A percentile compares a stretch with the other conserved stretches of the same genome.
These are phyloP conservation scores for Odontocolon sp. DNA, from an alignment of 2,888 invertebrate species.

Conservation along the genomic window DNA sequence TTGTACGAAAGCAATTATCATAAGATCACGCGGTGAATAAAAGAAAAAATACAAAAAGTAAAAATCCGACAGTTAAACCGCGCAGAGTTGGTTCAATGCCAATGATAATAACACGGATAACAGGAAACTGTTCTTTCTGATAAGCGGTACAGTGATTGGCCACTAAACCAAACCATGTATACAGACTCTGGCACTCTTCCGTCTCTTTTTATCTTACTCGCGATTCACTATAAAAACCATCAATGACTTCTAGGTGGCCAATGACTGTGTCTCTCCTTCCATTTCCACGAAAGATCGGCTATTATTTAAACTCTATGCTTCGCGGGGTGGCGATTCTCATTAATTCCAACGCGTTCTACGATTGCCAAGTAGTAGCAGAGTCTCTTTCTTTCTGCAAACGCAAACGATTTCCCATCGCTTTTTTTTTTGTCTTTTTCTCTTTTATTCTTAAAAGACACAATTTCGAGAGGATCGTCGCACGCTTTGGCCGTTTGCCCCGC, in stretches of 20 bases:
- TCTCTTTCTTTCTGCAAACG: conserved; percentile 8
- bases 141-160: no score
- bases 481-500: conserved; percentile 15
- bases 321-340: neutral
- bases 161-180: no score
- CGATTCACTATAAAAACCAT: no score
- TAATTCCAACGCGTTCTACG: neutral
- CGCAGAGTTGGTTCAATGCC: conserved; percentile 27
- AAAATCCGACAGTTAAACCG: neutral
- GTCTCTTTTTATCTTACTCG: no score
- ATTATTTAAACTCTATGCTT: conserved; percentile 19
- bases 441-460: neutral
- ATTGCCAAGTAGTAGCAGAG: conserved; percentile 14
- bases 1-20: conserved; percentile 4
- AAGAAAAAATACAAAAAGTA: neutral
- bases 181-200: no score
- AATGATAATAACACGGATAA: conserved; percentile 29
- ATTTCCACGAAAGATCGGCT: conserved; percentile 2
- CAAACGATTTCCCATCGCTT: conserved; percentile 9
- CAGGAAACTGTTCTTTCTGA: neutral
- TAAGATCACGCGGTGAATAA: neutral
- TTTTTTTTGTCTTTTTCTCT: neutral
- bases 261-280: neutral
- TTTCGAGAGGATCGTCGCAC: neutral
- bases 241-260: no score